Evolutionary conservation across 1,140 invertebrate species (phyloP), one percentile per base, ranked within the genome.

Genomic region (Oncopeltus fasciatus): DNA sequence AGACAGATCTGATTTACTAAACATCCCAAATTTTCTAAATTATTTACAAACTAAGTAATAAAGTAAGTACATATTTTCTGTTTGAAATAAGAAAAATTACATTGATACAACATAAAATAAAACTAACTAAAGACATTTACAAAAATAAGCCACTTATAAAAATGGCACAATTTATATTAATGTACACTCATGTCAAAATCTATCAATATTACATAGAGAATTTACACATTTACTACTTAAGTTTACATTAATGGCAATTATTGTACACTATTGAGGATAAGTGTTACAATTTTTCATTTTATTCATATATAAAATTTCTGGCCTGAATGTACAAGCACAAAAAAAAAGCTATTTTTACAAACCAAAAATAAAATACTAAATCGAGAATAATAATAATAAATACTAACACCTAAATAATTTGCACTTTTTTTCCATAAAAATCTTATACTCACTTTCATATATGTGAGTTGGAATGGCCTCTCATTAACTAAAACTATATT

Each of bases 81-180:
- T 8, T 38, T 8, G 5, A 5, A 38, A 38, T 38, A 8, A 38
- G n/a, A 38, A 38, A 14, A 38, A 38, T 38, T 38, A 38, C 5
- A 38, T 38, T 38, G 5, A 38, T 38, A 38, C 5, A 8, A 38
- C 14, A 38, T 38, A 38, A 38, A 38, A 38, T 38, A 38, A 14
- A 8, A 38, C 31, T 38, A 38, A 14, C 31, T 38, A 38, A 38
- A 38, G 31, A 5, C 31, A 53, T 53, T 24, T 53, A 53, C 49
- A 53, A 53, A 53, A 53, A 53, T 53, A 53, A 53, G 49, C 49
- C 49, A 53, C 49, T 24, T 24, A 14, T 12, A 53, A 53, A 53
- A 53, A 53, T 53, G 49, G 49, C 49, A 53, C 49, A 26, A 53
- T 24, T 53, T 26, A 38, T 53, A 24, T 53, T 53, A 49, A 12